These are phyloP conservation scores for Clanis bilineata DNA, from an alignment of 2,888 invertebrate species.

Conservation along the genomic window DNA sequence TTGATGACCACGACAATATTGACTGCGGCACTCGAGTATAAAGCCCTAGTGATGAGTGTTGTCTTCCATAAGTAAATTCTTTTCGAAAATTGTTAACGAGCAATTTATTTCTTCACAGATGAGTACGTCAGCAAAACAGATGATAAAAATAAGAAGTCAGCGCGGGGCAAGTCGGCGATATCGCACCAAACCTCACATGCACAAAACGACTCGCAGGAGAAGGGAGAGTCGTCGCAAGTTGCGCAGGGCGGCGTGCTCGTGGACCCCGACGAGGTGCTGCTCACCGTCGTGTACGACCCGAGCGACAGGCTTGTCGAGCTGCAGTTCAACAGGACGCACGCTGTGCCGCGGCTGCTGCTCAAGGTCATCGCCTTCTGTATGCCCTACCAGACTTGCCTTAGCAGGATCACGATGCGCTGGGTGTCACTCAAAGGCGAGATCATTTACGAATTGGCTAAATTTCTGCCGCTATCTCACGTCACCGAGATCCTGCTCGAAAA, in stretches of 20 bases:
- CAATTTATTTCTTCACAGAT: slow-evolving; percentile 19
- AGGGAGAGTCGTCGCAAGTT: slow-evolving; percentile 12
- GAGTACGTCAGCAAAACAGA: slow-evolving; percentile 27
- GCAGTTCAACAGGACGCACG: slow-evolving; percentile 19
- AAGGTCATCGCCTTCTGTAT: slow-evolving; percentile 34
- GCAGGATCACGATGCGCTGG: slow-evolving; percentile 29
- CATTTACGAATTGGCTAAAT: slow-evolving; percentile 32
- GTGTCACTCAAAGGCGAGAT: slow-evolving; percentile 22
- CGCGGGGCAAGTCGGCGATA: slow-evolving; percentile 4
- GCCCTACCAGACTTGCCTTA: slow-evolving; percentile 31
- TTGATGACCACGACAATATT: too few species aligned
- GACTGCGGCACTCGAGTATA: too few species aligned
- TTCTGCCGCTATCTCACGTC: slow-evolving; percentile 27
- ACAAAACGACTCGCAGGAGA: not conserved
- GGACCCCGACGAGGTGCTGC: slow-evolving; percentile 8
- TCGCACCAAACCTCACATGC: slow-evolving; percentile 10
- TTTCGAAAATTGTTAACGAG: not conserved
- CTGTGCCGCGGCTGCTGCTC: slow-evolving; percentile 34
- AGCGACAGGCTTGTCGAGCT: slow-evolving; percentile 30
- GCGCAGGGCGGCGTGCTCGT: not conserved
- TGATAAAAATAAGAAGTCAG: slow-evolving; percentile 18
- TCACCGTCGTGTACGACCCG: slow-evolving; percentile 22
- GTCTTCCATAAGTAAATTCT: too few species aligned
- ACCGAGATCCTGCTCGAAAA: slow-evolving; percentile 42
- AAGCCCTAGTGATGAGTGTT: too few species aligned